Percentiles rank a stretch among this genome's conserved stretches.
These are phyloP conservation scores for Coregonus ussuriensis DNA, from an alignment of 2,797 vertebrate species.

Conservation along the genomic window DNA sequence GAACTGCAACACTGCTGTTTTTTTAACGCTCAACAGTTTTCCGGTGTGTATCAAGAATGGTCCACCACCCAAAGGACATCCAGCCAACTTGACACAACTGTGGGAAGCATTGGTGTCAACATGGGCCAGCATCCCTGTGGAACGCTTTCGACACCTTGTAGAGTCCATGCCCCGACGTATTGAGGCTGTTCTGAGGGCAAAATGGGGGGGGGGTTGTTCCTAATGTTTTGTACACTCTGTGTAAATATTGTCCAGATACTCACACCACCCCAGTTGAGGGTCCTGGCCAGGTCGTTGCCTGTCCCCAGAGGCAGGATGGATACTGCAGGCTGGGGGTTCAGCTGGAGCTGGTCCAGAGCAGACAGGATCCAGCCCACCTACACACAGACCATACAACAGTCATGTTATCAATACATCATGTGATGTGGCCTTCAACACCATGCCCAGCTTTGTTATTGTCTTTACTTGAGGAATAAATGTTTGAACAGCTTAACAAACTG, in stretches of 20 bases:
- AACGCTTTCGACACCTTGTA: too few species aligned
- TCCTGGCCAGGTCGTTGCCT: constrained; percentile 92
- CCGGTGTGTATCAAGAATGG: too few species aligned
- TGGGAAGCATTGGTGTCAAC: too few species aligned
- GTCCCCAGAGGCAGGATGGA: constrained; percentile 92
- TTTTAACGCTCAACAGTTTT: too few species aligned
- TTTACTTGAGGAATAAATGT: not conserved
- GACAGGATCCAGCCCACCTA: constrained; percentile 98
- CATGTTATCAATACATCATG: too few species aligned
- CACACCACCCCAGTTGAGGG: constrained; percentile 96
- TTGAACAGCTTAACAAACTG: not conserved
- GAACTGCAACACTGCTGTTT: too few species aligned
- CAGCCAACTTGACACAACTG: too few species aligned
- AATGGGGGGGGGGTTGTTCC: too few species aligned
- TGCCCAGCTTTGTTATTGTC: not conserved
- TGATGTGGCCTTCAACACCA: not conserved
- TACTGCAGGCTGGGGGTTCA: constrained; percentile 91
- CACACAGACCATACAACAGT: constrained; percentile 19
- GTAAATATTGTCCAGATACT: constrained; percentile 37
- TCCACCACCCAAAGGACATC: too few species aligned
- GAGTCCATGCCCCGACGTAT: too few species aligned
- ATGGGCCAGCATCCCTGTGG: too few species aligned
- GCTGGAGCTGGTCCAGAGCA: constrained; percentile 86
- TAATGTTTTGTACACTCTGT: not conserved
- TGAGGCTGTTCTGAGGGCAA: too few species aligned